Evolutionary conservation across 2,113 vertebrate species (phyloP).

Genomic region (Sorex fumeus): DNA sequence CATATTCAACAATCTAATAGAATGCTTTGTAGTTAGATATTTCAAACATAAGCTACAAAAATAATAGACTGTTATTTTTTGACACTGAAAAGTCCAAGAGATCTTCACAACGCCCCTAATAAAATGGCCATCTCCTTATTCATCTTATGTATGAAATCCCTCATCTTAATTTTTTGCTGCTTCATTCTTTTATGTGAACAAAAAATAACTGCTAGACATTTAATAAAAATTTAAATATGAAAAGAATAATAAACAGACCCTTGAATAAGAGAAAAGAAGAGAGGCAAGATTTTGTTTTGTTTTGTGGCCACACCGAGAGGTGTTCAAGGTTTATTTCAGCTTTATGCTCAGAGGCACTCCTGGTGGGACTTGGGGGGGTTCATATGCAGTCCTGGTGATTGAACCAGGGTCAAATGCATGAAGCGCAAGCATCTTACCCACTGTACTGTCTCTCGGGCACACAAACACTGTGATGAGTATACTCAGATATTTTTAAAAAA

Average conservation of each 20-base stretch:
- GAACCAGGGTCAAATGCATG: too few relatives aligned
- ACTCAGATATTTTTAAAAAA: too few relatives aligned
- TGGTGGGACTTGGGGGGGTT: too few relatives aligned
- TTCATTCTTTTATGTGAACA: not conserved
- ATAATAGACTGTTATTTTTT: too few relatives aligned
- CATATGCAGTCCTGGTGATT: too few relatives aligned
- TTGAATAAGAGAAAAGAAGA: not conserved
- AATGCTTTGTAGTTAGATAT: not conserved
- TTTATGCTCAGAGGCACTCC: too few relatives aligned
- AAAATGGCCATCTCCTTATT: slow-evolving; percentile 36
- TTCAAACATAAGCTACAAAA: too few relatives aligned
- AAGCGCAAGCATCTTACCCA: too few relatives aligned
- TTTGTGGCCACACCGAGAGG: too few relatives aligned
- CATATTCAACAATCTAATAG: not conserved
- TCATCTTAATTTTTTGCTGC: not conserved
- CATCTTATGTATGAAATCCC: not conserved
- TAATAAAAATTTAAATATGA: slow-evolving; percentile 24
- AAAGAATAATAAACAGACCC: not conserved
- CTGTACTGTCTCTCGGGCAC: too few relatives aligned
- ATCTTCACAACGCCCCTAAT: not conserved
- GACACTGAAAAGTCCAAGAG: not conserved
- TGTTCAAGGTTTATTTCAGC: too few relatives aligned
- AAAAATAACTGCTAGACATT: not conserved
- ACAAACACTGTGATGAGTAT: too few relatives aligned
- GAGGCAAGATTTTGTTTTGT: not conserved